A percentile compares a stretch with the other conserved stretches of the same genome.
Conservation (phyloP, 2,113 vertebrate genomes). For the Albula goreensis region DNA sequence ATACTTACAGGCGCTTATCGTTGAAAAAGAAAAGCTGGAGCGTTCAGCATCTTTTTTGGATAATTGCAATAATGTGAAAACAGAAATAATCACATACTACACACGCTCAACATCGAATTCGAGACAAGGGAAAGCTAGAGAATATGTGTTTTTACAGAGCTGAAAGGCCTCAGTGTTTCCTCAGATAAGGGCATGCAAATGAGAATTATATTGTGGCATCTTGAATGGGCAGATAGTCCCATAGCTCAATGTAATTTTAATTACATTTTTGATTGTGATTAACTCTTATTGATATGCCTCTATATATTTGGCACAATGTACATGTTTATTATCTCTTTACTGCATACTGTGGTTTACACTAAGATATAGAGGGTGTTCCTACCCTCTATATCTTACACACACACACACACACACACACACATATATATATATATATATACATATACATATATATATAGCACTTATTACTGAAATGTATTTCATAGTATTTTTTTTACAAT, state of each 20-base stretch:
- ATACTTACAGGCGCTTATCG: not conserved
- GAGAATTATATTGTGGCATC: not conserved
- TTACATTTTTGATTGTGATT: not conserved
- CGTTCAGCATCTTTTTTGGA: not conserved
- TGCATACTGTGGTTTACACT: not conserved
- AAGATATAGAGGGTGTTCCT: not conserved
- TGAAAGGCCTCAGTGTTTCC: not conserved
- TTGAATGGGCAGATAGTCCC: not conserved
- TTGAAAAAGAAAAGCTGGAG: not conserved
- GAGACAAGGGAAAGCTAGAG: not conserved
- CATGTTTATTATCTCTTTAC: not conserved
- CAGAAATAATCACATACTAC: not conserved
- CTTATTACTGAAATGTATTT: not conserved
- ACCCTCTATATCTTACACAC: not conserved
- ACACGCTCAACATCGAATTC: not conserved
- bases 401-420: not conserved
- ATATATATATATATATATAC: not conserved
- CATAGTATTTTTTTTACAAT: not conserved
- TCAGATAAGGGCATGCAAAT: not conserved
- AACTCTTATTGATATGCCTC: not conserved
- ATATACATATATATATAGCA: not conserved
- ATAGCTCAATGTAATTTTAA: not conserved
- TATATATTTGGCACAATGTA: not conserved
- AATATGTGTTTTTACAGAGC: not conserved
- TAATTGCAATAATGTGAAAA: not conserved